Base-by-base conservation (phyloP, 2,797 vertebrate species). In the Prunella strophiata region DNA sequence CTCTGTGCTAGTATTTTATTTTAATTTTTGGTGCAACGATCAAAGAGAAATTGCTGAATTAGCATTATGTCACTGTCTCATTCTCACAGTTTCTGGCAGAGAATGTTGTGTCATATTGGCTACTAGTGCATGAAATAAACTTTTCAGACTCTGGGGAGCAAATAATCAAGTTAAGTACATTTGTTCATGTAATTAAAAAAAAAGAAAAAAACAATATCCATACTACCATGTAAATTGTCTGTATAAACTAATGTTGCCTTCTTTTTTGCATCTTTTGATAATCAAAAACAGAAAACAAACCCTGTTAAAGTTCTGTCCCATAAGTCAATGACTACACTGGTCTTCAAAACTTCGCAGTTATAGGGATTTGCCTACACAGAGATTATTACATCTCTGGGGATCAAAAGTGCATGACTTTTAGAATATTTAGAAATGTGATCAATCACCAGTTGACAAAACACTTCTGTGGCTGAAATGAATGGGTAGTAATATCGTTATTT, bases 271-370 rank as follows among this genome's bases (percentile, higher is more conserved):
- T 29, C 4, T 43, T 45, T 63, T 51, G 40, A 20, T 50, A 83
- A 63, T 30, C 26, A 77, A 74, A 85, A 88, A 1, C 13, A 88
- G 29, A 62, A 61, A 71, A 52, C 5, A 63, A 77, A 8, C 20
- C 5, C 3, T 58, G 5, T 62, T 83, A 45, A 87, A 61, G 54
- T 48, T 2, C 5, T 16, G 3, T 52, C 16, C 18, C 0, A 0
- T 63, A 74, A 23, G 5, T 80, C 30, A 40, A 14, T 55, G 22
- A 27, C 7, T 74, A 45, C 3, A 9, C n/a, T 5, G 10, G 8
- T 65, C 42, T 65, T 81, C 4, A 8, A 70, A 82, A 68, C 5
- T 45, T 26, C 29, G 10, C 16, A 63, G 22, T 48, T 67, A 27
- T 7, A 13, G 17, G 6, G 19, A 62, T 81, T 75, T 91, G 15